These are phyloP conservation scores for Gobionotothen gibberifrons DNA, from an alignment of 2,797 vertebrate genomes.

Conservation along the genomic window DNA sequence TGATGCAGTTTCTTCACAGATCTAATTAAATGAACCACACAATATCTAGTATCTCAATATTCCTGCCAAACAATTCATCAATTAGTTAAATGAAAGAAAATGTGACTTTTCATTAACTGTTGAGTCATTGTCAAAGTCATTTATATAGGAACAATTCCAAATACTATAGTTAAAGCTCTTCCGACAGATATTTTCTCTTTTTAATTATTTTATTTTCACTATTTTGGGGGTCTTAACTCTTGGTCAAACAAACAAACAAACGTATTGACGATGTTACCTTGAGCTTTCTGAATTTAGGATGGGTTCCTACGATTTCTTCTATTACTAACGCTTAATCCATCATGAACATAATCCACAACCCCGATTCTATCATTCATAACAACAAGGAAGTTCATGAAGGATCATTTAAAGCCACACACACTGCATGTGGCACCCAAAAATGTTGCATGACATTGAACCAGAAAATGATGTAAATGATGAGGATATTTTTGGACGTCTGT, in stretches of 20 bases:
- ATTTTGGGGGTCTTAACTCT: not conserved
- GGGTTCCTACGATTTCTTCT: not conserved
- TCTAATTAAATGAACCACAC: not conserved
- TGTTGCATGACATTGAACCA: constrained; percentile 35
- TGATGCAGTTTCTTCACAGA: not conserved
- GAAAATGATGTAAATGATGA: constrained; percentile 19
- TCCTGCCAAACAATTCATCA: not conserved
- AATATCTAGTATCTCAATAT: not conserved
- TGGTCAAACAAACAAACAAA: not conserved
- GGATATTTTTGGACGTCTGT: constrained; percentile 34
- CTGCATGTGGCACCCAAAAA: constrained; percentile 25
- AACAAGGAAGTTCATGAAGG: constrained; percentile 14
- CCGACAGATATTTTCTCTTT: not conserved
- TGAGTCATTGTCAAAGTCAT: not conserved
- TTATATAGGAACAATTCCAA: not conserved
- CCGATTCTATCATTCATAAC: constrained; percentile 24
- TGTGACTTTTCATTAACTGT: not conserved
- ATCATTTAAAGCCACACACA: constrained; percentile 6
- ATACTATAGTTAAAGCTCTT: not conserved
- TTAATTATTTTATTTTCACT: not conserved
- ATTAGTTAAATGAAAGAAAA: not conserved
- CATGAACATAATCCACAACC: not conserved
- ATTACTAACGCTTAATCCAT: rapidly evolving
- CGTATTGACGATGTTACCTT: not conserved
- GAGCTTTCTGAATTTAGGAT: not conserved